A percentile compares a stretch with the other conserved stretches of the same genome.
These are phyloP conservation scores for Empidonax alnorum DNA, from an alignment of 2,113 vertebrate species.

Conservation along the genomic window DNA sequence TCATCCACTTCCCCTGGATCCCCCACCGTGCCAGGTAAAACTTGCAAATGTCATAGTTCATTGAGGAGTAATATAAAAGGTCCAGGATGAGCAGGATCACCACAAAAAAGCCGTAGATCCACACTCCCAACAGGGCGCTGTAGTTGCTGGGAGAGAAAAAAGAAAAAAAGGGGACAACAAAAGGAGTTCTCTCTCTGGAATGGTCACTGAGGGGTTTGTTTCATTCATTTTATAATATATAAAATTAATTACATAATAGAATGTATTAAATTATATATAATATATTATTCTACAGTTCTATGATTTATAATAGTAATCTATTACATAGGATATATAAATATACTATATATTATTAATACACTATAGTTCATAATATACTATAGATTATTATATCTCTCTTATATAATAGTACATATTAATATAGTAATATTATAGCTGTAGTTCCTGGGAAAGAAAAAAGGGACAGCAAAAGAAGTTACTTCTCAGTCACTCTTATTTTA, in stretches of 20 bases:
- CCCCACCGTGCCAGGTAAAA: slow-evolving; percentile 95
- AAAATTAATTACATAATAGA: neutral
- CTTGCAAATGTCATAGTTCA: slow-evolving; percentile 96
- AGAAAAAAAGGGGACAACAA: neutral
- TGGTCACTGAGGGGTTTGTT: neutral
- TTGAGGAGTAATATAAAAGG: slow-evolving; percentile 96
- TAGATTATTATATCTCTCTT: too few relatives aligned
- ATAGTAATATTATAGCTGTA: too few relatives aligned
- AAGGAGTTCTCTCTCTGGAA: neutral
- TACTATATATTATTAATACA: too few relatives aligned
- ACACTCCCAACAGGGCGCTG: slow-evolving; percentile 93
- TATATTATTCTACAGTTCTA: too few relatives aligned
- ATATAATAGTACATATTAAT: too few relatives aligned
- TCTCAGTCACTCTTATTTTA: too few relatives aligned
- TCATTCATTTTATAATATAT: neutral
- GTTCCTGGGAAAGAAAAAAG: too few relatives aligned
- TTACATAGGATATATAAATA: too few relatives aligned
- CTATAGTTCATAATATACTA: too few relatives aligned
- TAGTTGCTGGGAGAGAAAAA: slow-evolving; percentile 86
- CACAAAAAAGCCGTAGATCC: slow-evolving; percentile 98
- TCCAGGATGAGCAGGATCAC: slow-evolving; percentile 91
- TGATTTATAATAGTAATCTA: too few relatives aligned
- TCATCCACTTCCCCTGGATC: slow-evolving; percentile 92
- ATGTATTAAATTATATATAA: too few relatives aligned
- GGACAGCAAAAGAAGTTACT: too few relatives aligned